Evolutionary conservation across 2,113 vertebrate species (phyloP), one percentile per base, ranked within the genome.

Genomic region (Argyrosomus japonicus): DNA sequence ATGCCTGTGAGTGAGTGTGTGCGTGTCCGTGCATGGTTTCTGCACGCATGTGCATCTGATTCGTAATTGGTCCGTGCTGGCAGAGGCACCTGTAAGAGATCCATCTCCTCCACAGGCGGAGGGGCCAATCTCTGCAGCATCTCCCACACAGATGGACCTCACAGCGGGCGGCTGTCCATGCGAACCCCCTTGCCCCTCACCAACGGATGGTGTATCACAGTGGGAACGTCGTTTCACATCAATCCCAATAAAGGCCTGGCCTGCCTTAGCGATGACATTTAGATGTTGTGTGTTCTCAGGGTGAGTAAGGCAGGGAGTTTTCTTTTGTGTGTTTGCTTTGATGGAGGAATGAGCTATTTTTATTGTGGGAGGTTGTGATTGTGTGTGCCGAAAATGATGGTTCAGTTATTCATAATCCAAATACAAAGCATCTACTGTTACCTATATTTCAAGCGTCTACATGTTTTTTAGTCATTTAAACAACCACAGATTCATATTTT

Each of bases 111-210:
- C 87, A 74, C 88, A 87, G 91, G 88, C 81, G 2, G 53, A 81
- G 75, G 58, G 89, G 81, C 79, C 84, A 23, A 82, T 32, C 83
- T 25, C 88, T 18, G 68, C 81, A 57, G 81, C 82, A 50, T 85
- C 68, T 71, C 83, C 88, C 91, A 81, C 87, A 88, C 93, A 94
- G 93, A 93, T 92, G 92, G 93, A 92, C 84, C 87, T 88, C 90
- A 25, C 91, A 76, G 89, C 75, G 68, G 80, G 89, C 47, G 48
- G 18, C 79, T 14, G 50, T 83, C 90, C 90, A 85, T 60, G 78
- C 29, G 50, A 80, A 70, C 85, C 80, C 87, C 89, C 65, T 68
- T 70, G 64, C 81, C 75, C 75, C 60, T 81, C 89, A 69, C 82
- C 85, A 90, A 56, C 82, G 69, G 80, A 90, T 87, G 88, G 87